A percentile compares a stretch with the other conserved stretches of the same genome.
Conservation (phyloP, 2,797 vertebrate species). For the Tragopan temminckii region DNA sequence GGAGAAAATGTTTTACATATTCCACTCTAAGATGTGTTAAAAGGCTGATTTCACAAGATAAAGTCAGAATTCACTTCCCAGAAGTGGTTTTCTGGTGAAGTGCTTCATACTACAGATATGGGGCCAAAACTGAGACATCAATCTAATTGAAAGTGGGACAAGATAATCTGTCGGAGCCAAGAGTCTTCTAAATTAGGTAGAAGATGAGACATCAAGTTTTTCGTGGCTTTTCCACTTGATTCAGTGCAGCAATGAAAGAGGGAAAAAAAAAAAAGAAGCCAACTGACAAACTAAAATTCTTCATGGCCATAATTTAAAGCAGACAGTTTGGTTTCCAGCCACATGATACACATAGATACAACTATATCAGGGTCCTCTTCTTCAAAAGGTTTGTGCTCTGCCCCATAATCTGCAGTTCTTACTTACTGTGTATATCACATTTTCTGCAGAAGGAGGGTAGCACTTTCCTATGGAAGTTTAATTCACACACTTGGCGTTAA, state of each 20-base stretch:
- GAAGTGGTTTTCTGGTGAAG: not conserved
- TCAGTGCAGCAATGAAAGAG: not conserved
- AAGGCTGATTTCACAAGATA: not conserved
- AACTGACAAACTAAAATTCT: not conserved
- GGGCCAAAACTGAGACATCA: not conserved
- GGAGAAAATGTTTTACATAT: not conserved
- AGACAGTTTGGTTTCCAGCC: not conserved
- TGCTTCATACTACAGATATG: not conserved
- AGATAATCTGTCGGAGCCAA: not conserved
- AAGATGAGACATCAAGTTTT: not conserved
- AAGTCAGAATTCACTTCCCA: not conserved
- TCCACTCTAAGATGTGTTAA: not conserved
- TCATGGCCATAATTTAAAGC: not conserved
- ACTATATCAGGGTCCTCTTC: not conserved
- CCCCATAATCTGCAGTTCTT: not conserved
- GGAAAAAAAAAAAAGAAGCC: not conserved
- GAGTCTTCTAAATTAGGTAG: not conserved
- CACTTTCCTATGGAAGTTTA: not conserved
- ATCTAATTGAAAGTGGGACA: not conserved
- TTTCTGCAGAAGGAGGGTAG: not conserved
- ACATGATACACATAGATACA: too few relatives aligned
- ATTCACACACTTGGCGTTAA: accelerated
- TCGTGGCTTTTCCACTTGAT: not conserved
- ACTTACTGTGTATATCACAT: accelerated
- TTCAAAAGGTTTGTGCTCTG: not conserved